Percentiles rank a stretch among this genome's conserved stretches.
These are phyloP conservation scores for Cheilosia soror DNA, from an alignment of 2,888 invertebrate species.

Conservation along the genomic window DNA sequence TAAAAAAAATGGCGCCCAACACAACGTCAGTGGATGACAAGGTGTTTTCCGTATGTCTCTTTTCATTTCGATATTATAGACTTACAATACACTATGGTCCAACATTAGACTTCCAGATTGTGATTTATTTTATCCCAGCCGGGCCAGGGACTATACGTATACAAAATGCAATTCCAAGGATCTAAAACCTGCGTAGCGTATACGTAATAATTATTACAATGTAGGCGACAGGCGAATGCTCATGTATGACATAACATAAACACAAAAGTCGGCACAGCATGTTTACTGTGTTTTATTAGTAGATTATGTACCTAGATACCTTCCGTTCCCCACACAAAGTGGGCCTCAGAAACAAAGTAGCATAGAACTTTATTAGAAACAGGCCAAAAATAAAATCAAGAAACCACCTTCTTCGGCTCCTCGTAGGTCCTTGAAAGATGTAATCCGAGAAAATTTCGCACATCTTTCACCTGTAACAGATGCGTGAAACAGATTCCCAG, in stretches of 20 bases:
- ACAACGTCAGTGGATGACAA: too few species aligned
- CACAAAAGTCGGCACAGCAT: conserved; percentile 46
- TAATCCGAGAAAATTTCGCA: conserved; percentile 70
- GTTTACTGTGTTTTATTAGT: conserved; percentile 44
- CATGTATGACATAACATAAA: conserved; percentile 32
- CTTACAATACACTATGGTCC: too few species aligned
- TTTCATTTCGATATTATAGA: too few species aligned
- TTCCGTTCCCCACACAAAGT: not conserved
- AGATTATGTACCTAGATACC: not conserved
- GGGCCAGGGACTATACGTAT: too few species aligned
- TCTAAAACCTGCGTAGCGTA: too few species aligned
- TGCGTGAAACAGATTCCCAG: conserved; percentile 60
- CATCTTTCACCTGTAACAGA: conserved; percentile 75
- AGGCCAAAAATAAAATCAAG: conserved; percentile 17
- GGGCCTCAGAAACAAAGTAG: not conserved
- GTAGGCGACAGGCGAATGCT: not conserved
- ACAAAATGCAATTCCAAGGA: too few species aligned
- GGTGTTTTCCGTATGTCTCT: too few species aligned
- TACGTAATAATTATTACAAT: too few species aligned
- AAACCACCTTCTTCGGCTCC: conserved; percentile 14
- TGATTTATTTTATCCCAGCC: too few species aligned
- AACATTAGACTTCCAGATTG: too few species aligned
- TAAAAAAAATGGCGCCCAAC: too few species aligned
- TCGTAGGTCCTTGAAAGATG: conserved; percentile 31
- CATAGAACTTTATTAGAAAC: conserved; percentile 51